These are phyloP conservation scores for Selenia dentaria DNA, from an alignment of 2,888 invertebrate species.

Conservation along the genomic window DNA sequence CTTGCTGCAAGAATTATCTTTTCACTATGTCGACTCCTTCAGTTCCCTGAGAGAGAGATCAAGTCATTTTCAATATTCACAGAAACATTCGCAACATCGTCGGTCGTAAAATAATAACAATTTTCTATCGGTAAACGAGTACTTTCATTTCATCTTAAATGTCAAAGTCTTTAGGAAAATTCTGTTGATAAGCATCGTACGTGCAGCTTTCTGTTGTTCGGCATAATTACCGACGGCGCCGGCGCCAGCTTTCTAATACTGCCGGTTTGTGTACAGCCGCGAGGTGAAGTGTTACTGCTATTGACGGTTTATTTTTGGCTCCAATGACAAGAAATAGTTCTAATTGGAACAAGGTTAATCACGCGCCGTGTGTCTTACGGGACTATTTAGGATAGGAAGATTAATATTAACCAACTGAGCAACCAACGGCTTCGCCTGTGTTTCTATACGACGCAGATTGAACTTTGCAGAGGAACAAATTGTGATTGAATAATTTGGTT, in stretches of 20 bases:
- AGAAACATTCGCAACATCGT: too few relatives aligned
- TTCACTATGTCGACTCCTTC: too few relatives aligned
- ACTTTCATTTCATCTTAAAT: not conserved
- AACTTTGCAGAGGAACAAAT: too few relatives aligned
- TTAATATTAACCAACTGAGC: too few relatives aligned
- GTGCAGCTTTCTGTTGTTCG: slow-evolving; percentile 38
- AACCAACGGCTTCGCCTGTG: too few relatives aligned
- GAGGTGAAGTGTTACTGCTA: not conserved
- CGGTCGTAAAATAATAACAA: not conserved
- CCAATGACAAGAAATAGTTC: not conserved
- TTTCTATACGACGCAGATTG: too few relatives aligned
- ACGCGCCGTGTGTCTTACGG: not conserved
- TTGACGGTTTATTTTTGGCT: not conserved
- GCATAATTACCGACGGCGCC: slow-evolving; percentile 32
- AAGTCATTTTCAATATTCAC: too few relatives aligned
- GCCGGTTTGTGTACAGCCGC: slow-evolving; percentile 43
- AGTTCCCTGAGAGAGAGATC: too few relatives aligned
- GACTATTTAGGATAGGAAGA: too few relatives aligned
- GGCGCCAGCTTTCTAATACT: slow-evolving; percentile 65
- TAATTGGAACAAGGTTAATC: not conserved
- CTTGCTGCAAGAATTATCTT: too few relatives aligned
- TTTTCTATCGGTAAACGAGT: not conserved
- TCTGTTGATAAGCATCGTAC: slow-evolving; percentile 6
- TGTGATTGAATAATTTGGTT: too few relatives aligned
- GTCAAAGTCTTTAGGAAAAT: slow-evolving; percentile 6